A percentile compares a stretch with the other conserved stretches of the same genome.
Evolutionary conservation across 2,113 vertebrate species (phyloP).

Genomic region (Athene noctua): DNA sequence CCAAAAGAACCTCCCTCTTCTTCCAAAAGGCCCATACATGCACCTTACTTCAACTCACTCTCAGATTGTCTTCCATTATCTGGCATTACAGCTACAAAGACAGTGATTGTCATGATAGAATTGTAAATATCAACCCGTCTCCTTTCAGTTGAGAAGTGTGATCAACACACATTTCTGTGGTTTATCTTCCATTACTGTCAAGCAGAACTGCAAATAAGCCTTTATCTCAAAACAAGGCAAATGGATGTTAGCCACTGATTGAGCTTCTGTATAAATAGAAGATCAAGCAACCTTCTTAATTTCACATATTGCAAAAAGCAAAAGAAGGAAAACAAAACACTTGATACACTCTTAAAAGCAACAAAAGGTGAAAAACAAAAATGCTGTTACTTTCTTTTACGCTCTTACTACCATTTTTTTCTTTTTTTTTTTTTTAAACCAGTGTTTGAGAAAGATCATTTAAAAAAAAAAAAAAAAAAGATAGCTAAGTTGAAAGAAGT

Average conservation of each 20-base stretch:
- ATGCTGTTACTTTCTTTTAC: neutral
- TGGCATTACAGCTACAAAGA: neutral
- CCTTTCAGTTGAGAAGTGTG: accelerated
- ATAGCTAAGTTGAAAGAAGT: neutral
- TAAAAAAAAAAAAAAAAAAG: neutral
- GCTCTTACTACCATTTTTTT: neutral
- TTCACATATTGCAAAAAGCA: neutral
- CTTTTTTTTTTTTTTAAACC: neutral
- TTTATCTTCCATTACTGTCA: neutral
- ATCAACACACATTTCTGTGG: neutral
- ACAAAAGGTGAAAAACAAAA: neutral
- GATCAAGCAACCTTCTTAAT: neutral
- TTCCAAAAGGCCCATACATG: neutral
- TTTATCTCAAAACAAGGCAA: neutral
- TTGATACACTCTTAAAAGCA: neutral
- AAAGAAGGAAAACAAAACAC: neutral
- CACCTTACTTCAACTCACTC: neutral
- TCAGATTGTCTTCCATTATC: neutral
- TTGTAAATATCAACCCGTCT: neutral
- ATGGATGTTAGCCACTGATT: neutral
- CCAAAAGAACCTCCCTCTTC: neutral
- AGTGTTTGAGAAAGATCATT: neutral
- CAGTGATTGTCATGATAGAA: neutral
- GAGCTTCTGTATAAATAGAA: neutral
- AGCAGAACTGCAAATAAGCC: neutral